Evolutionary conservation across 2,797 vertebrate species (phyloP).

Genomic region (Hephaestus fuliginosus): DNA sequence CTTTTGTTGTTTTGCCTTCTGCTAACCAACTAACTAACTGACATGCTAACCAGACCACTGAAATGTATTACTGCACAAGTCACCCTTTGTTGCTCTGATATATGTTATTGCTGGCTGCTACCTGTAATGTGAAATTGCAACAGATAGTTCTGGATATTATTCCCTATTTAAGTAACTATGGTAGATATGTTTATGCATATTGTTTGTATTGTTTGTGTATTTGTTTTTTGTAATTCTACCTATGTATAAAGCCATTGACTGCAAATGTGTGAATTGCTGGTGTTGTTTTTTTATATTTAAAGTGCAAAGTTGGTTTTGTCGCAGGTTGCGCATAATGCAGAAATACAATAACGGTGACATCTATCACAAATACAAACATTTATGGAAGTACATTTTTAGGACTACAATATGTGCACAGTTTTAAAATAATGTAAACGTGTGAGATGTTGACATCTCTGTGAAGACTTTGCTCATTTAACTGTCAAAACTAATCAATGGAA

Average conservation of each 20-base stretch:
- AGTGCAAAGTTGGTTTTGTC: neutral
- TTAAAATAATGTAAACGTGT: neutral
- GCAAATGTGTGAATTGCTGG: conserved; percentile 17
- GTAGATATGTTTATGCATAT: conserved; percentile 60
- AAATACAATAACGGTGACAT: neutral
- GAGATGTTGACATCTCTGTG: neutral
- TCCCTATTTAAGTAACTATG: conserved; percentile 44
- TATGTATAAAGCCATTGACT: conserved; percentile 75
- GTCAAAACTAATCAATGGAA: neutral
- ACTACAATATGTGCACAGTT: neutral
- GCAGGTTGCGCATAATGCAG: neutral
- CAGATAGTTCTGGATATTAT: conserved; percentile 67
- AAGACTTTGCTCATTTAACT: neutral
- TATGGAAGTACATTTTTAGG: neutral
- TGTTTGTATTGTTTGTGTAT: conserved; percentile 66
- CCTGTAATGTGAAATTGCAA: conserved; percentile 57
- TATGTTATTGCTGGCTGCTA: conserved; percentile 61
- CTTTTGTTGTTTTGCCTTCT: conserved; percentile 47
- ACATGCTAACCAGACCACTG: conserved; percentile 67
- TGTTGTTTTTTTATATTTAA: conserved; percentile 5
- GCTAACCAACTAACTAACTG: conserved; percentile 43
- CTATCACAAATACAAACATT: neutral
- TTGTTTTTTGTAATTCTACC: conserved; percentile 70
- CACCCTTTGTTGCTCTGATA: conserved; percentile 44
- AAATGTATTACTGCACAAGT: conserved; percentile 71